Evolutionary conservation across 2,113 vertebrate genomes (phyloP).

Genomic region (Diadophis punctatus): DNA sequence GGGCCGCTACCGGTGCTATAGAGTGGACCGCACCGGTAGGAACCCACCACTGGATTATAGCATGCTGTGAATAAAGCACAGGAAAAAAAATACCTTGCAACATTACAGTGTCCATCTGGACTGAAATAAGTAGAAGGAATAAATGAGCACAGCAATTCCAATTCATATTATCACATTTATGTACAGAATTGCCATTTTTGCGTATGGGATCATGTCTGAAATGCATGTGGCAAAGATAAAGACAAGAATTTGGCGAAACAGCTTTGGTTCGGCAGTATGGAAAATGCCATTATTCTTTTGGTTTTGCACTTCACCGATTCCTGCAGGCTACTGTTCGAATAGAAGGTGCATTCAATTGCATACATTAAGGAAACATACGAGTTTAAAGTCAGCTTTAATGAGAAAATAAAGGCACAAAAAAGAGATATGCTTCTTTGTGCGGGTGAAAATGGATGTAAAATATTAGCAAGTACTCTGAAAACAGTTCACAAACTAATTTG

Average conservation of each 20-base stretch:
- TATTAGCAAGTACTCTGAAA: neutral
- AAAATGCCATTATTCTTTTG: neutral
- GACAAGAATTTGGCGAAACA: neutral
- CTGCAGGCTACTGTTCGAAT: neutral
- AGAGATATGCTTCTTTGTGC: neutral
- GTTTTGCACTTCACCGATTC: neutral
- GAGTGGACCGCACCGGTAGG: too few relatives aligned
- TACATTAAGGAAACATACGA: neutral
- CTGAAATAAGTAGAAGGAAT: neutral
- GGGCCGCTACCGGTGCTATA: too few relatives aligned
- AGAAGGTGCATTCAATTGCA: neutral
- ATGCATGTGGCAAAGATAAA: slow-evolving; percentile 1
- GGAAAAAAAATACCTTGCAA: slow-evolving; percentile 23
- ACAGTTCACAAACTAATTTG: neutral
- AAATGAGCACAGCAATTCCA: neutral
- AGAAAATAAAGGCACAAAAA: neutral
- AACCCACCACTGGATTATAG: too few relatives aligned
- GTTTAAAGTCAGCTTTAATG: neutral
- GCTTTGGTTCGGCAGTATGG: neutral
- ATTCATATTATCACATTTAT: neutral
- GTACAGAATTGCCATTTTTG: neutral
- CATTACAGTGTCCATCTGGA: neutral
- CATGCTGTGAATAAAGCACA: too few relatives aligned
- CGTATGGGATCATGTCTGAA: neutral
- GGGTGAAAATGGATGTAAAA: neutral